Base-by-base conservation (phyloP, 2,888 invertebrate species). In the Penaeus monodon region DNA sequence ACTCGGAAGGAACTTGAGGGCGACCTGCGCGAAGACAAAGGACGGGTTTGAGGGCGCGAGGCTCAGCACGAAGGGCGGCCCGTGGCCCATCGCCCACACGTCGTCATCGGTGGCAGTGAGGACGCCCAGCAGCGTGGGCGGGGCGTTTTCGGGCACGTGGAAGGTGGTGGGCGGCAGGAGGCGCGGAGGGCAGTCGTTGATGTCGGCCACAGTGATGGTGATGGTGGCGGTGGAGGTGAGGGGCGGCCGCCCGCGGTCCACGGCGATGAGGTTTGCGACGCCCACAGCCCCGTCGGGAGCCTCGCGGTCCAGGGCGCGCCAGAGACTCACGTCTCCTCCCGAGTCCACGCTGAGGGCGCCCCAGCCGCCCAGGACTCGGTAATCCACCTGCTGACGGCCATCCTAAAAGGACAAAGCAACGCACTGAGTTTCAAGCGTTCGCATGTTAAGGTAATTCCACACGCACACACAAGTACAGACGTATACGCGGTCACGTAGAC, bases 151-250 rank as follows among this genome's bases (percentile, higher is more conserved):
- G 57, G 57, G 57, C 17, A 57, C 57, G 57, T 57, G 57, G 57
- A 57, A 57, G 57, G 57, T 57, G 17, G 57, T 57, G 57, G 57
- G 57, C 57, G 57, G 57, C 57, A 57, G 57, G 17, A 57, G 57
- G 57, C 57, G 57, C 2, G 57, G 57, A 3, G 89, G 86, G 66
- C 88, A 86, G 88, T 89, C 89, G 78, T 89, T 89, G 7, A 89
- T 81, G 81, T 89, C 89, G 4, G 73, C 74, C 8, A 89, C 68
- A 8, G 83, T 79, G 65, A 89, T 65, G 74, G 88, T 86, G 44
- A 89, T 81, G 8, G 88, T 89, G 65, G 89, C 89, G 10, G 88
- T 88, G 65, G 89, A 74, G 33, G 89, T 82, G 24, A 86, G 76
- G 1, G 86, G 84, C 1, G 89, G 89, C 17, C 27, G 22, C 2